phyloP scores from a whole-genome alignment of 2,888 invertebrate species.

The Lysandra bellargus region DNA sequence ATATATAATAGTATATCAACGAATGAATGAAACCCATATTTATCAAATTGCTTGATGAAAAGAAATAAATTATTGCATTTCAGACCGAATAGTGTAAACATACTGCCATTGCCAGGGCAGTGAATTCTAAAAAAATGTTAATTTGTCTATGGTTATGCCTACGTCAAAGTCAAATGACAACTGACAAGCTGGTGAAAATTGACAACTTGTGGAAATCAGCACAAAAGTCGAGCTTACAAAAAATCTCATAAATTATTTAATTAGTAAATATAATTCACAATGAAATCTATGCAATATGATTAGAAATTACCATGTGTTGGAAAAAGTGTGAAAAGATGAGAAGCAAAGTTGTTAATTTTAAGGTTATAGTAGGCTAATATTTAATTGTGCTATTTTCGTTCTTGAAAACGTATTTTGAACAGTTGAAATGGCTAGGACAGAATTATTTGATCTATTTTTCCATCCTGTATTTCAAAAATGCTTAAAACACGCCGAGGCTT shows the following conservation, averaged over 20 bases:
- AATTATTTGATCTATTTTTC: slow-evolving; percentile 77
- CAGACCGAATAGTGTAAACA: not conserved
- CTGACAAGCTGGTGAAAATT: slow-evolving; percentile 63
- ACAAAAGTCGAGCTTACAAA: slow-evolving; percentile 4
- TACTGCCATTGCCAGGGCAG: not conserved
- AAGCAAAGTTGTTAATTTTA: slow-evolving; percentile 42
- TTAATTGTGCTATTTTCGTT: slow-evolving; percentile 58
- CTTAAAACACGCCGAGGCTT: slow-evolving; percentile 73
- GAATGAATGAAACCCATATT: too few relatives aligned
- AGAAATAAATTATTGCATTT: not conserved
- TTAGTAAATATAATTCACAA: not conserved
- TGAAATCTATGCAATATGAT: not conserved
- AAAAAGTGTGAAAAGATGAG: slow-evolving; percentile 20
- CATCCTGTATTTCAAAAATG: slow-evolving; percentile 80
- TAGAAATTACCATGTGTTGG: slow-evolving; percentile 2
- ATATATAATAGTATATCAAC: too few relatives aligned
- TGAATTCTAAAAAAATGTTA: not conserved
- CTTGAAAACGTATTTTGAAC: slow-evolving; percentile 52
- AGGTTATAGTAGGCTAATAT: slow-evolving; percentile 65
- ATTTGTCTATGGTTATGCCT: slow-evolving; percentile 10
- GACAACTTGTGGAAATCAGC: slow-evolving; percentile 52
- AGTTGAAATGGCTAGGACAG: slow-evolving; percentile 72
- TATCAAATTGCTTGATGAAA: not conserved
- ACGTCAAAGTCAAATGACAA: slow-evolving; percentile 30
- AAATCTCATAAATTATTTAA: not conserved